Percentiles rank a stretch among this genome's conserved stretches.
These are phyloP conservation scores for Diarsia mendica DNA, from an alignment of 2,888 invertebrate species.

Conservation along the genomic window DNA sequence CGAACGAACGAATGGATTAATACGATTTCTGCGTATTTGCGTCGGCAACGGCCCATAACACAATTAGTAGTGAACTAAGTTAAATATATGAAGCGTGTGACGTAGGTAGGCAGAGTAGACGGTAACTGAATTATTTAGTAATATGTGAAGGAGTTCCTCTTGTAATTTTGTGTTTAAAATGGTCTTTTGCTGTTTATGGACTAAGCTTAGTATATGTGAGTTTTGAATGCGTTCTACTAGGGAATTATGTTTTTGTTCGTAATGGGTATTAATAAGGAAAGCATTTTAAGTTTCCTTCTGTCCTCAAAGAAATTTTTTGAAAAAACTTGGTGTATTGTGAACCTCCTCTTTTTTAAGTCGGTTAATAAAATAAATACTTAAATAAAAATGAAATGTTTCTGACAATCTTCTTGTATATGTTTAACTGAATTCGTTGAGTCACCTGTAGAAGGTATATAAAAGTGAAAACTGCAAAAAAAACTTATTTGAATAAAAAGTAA, in stretches of 20 bases:
- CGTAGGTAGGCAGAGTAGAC: conserved; percentile 45
- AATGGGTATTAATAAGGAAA: background rate
- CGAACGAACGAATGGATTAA: conserved; percentile 56
- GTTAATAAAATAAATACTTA: too few species aligned
- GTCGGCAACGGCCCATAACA: conserved; percentile 63
- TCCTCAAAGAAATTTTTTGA: too few species aligned
- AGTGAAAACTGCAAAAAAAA: background rate
- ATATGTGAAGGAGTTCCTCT: conserved; percentile 48
- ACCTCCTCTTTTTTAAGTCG: too few species aligned
- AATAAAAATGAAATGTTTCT: too few species aligned
- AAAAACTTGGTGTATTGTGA: too few species aligned
- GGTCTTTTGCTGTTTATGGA: conserved; percentile 11
- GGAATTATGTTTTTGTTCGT: background rate
- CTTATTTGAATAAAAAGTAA: conserved; percentile 2
- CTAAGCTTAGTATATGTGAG: background rate
- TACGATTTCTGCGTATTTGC: conserved; percentile 67
- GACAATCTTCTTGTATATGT: background rate
- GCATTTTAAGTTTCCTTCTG: too few species aligned
- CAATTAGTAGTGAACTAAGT: conserved; percentile 67
- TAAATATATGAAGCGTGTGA: conserved; percentile 64
- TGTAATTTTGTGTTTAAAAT: conserved; percentile 46
- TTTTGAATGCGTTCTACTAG: background rate
- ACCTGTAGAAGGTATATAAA: too few species aligned
- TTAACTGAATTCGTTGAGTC: background rate
- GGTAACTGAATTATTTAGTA: conserved; percentile 65